These are phyloP conservation scores for Furcifer pardalis DNA, from an alignment of 2,797 vertebrate genomes.

Conservation along the genomic window DNA sequence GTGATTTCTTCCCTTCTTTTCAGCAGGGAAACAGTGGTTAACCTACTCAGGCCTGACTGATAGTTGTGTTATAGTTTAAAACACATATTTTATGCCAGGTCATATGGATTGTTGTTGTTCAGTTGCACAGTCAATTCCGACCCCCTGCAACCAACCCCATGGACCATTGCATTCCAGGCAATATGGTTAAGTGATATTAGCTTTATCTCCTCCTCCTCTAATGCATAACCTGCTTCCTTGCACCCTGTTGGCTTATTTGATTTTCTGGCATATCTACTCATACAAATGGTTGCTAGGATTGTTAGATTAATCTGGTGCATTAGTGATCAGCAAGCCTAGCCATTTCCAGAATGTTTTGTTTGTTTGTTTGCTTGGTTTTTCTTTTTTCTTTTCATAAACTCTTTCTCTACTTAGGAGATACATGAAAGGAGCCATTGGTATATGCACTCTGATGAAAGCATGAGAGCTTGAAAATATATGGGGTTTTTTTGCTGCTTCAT, in stretches of 20 bases:
- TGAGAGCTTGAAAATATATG: neutral
- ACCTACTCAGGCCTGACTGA: too few relatives aligned
- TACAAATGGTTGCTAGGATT: neutral
- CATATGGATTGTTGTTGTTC: too few relatives aligned
- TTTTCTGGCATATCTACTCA: neutral
- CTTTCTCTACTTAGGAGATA: neutral
- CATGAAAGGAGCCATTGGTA: neutral
- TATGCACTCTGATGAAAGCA: neutral
- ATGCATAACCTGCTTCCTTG: neutral
- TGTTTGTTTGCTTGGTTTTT: neutral
- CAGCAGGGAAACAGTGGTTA: too few relatives aligned
- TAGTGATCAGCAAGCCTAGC: neutral
- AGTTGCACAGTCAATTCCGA: too few relatives aligned
- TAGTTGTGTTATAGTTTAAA: too few relatives aligned
- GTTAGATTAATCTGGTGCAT: neutral
- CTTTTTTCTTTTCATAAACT: fast-evolving
- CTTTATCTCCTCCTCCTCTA: too few relatives aligned
- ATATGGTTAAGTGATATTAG: neutral
- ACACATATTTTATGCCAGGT: too few relatives aligned
- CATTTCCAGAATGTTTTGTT: conserved; percentile 1
- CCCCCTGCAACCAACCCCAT: too few relatives aligned
- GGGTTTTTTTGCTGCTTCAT: conserved; percentile 14
- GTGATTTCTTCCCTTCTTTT: too few relatives aligned
- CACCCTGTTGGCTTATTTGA: neutral
- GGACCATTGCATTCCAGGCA: too few relatives aligned